Percentiles rank a stretch among this genome's conserved stretches.
Evolutionary conservation across 2,888 invertebrate genomes (phyloP).

Genomic region (Choristoneura rosaceana): DNA sequence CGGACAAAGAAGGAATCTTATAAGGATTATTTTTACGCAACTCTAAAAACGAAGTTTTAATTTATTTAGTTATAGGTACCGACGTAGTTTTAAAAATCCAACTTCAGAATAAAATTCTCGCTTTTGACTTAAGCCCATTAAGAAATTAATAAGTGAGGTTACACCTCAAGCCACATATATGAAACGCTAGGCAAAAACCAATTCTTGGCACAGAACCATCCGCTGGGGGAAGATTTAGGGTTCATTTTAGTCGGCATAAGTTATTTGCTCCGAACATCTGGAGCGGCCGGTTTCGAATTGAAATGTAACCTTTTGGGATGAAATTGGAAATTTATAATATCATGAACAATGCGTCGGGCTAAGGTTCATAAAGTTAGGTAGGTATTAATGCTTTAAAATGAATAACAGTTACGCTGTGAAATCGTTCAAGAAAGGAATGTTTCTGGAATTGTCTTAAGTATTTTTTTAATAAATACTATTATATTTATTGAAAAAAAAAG

Average conservation of each 20-base stretch:
- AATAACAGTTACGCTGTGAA: background rate
- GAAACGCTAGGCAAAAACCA: conserved; percentile 72
- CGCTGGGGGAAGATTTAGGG: conserved; percentile 75
- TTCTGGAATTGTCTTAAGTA: too few relatives aligned
- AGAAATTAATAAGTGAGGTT: conserved; percentile 19
- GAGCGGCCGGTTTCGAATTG: conserved; percentile 72
- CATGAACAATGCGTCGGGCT: conserved; percentile 6
- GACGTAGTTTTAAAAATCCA: too few relatives aligned
- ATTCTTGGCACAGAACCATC: conserved; percentile 77
- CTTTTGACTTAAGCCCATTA: background rate
- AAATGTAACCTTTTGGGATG: conserved; percentile 67
- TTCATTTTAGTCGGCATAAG: conserved; percentile 77
- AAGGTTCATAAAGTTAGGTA: background rate
- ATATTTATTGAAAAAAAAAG: too few relatives aligned
- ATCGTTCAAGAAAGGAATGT: too few relatives aligned
- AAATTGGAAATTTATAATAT: conserved; percentile 62
- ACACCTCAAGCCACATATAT: conserved; percentile 41
- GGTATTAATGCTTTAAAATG: background rate
- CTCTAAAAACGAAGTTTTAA: too few relatives aligned
- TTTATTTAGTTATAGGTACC: too few relatives aligned
- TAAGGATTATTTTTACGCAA: too few relatives aligned
- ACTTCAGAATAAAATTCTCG: too few relatives aligned
- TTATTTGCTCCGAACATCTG: conserved; percentile 82
- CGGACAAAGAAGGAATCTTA: too few relatives aligned
- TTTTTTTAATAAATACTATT: too few relatives aligned